These are phyloP conservation scores for Bos indicus DNA, from an alignment of 2,113 vertebrate species.

Conservation along the genomic window DNA sequence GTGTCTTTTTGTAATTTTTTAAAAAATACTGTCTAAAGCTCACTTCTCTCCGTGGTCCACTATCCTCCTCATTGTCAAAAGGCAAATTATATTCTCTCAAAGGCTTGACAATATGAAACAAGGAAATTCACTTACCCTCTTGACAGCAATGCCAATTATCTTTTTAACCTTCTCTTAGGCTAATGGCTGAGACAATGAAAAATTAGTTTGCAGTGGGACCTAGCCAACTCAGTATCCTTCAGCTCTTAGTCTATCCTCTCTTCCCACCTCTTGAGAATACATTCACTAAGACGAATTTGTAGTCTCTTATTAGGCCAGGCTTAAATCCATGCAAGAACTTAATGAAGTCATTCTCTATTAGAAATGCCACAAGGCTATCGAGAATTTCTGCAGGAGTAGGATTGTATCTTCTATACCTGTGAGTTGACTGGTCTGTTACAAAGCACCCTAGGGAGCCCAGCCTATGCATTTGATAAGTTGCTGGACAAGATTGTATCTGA, in stretches of 20 bases:
- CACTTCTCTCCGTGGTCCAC: not conserved
- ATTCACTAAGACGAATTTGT: not conserved
- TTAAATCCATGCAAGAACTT: constrained; percentile 11
- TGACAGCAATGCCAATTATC: constrained; percentile 56
- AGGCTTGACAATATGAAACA: constrained; percentile 37
- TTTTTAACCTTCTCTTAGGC: constrained; percentile 40
- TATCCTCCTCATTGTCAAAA: constrained; percentile 38
- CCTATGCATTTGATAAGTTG: not conserved
- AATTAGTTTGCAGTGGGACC: constrained; percentile 28
- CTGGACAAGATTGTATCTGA: not conserved
- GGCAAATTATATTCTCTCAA: constrained; percentile 49
- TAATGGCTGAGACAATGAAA: constrained; percentile 9
- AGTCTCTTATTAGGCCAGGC: not conserved
- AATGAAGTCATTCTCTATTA: not conserved
- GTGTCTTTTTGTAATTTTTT: not conserved
- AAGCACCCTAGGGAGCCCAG: not conserved
- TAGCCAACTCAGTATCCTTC: not conserved
- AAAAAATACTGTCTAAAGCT: not conserved
- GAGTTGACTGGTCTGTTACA: not conserved
- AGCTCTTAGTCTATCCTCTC: not conserved
- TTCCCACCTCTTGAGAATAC: constrained; percentile 21
- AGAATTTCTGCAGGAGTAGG: not conserved
- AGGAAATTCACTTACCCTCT: constrained; percentile 44
- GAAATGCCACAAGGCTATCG: not conserved
- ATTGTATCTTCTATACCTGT: not conserved